A percentile compares a stretch with the other conserved stretches of the same genome.
phyloP scores from a whole-genome alignment of 53 echinoderm and acorn worm species.

The Crossaster papposus region DNA sequence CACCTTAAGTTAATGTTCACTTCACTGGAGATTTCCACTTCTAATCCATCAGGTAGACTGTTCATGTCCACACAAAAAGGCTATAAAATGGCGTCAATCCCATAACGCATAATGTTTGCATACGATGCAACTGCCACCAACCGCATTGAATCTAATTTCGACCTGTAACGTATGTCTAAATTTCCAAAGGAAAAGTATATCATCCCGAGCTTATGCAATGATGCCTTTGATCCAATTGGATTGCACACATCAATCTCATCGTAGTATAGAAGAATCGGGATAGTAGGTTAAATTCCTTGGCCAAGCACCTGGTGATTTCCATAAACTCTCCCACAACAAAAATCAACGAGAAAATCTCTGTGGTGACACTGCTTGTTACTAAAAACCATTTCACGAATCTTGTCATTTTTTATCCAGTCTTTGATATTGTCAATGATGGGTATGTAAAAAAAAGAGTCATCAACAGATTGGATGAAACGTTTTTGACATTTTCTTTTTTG shows the following conservation, averaged over 20 bases:
- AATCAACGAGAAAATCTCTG: constrained; percentile 19
- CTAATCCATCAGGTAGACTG: constrained; percentile 28
- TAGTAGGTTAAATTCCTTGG: constrained; percentile 7
- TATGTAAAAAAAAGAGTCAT: neutral
- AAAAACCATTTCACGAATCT: constrained; percentile 18
- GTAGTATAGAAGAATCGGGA: constrained; percentile 43
- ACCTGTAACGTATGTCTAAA: constrained; percentile 10
- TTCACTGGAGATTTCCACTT: neutral
- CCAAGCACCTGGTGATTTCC: constrained; percentile 16
- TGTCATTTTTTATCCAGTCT: constrained; percentile 25
- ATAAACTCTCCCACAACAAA: constrained; percentile 28
- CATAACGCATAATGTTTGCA: constrained; percentile 23
- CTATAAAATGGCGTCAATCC: constrained; percentile 29
- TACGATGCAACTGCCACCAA: constrained; percentile 35
- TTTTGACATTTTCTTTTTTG: neutral
- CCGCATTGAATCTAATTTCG: no score
- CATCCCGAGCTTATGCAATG: constrained; percentile 31
- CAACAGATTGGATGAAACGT: neutral
- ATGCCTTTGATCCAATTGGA: constrained; percentile 37
- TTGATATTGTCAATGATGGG: constrained; percentile 18
- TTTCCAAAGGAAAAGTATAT: constrained; percentile 35
- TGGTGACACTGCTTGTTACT: constrained; percentile 3
- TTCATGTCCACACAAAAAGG: constrained; percentile 21
- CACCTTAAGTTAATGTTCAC: neutral
- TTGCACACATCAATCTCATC: constrained; percentile 52